Percentiles rank a stretch among this genome's conserved stretches.
Evolutionary conservation across 2,888 invertebrate species (phyloP).

Genomic region (Phania funesta): DNA sequence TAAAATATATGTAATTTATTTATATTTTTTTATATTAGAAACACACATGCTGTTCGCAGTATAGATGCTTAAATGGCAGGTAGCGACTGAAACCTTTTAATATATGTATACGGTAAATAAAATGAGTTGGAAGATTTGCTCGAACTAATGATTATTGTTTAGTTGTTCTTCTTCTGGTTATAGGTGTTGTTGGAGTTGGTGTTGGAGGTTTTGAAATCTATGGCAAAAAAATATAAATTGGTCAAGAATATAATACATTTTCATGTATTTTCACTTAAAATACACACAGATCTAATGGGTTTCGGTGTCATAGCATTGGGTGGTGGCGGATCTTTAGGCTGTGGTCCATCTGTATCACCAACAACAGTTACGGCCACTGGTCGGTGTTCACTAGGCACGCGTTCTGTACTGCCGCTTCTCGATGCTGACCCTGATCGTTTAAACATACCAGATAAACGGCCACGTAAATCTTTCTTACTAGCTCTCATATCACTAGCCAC

Average conservation of each 20-base stretch:
- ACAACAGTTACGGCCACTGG: constrained; percentile 81
- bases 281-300: constrained; percentile 77
- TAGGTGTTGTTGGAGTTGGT: constrained; percentile 78
- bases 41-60: neutral
- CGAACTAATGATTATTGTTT: constrained; percentile 46
- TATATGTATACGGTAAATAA: constrained; percentile 34
- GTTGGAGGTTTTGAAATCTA: constrained; percentile 79
- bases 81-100: constrained; percentile 32
- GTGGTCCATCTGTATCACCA: constrained; percentile 77
- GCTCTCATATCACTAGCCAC: constrained; percentile 83
- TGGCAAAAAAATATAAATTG: constrained; percentile 11
- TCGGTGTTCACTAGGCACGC: constrained; percentile 78
- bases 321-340: constrained; percentile 77
- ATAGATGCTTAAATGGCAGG: neutral
- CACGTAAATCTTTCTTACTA: constrained; percentile 88
- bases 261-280: neutral
- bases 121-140: neutral
- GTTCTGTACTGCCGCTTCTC: constrained; percentile 84
- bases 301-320: constrained; percentile 77
- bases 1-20: no score
- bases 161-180: constrained; percentile 73
- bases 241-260: neutral
- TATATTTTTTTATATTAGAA: no score
- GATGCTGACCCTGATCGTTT: constrained; percentile 85
- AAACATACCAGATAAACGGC: constrained; percentile 91